These are phyloP conservation scores for Helostoma temminkii DNA, from an alignment of 2,797 vertebrate species.

Conservation along the genomic window DNA sequence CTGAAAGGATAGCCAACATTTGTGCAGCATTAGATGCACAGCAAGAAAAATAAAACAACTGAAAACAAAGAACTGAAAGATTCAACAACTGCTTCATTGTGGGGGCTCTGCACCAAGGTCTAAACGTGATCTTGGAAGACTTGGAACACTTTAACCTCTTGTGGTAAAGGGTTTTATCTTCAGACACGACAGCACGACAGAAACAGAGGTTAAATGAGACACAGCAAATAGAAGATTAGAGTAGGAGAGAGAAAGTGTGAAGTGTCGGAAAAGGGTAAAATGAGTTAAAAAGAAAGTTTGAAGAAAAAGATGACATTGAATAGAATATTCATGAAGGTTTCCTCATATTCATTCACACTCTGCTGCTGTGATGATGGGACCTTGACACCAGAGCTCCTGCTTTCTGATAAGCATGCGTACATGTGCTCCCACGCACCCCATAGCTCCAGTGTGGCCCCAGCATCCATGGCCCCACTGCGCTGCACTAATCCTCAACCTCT, in stretches of 20 bases:
- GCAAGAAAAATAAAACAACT: background rate
- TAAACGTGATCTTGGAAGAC: conserved; percentile 41
- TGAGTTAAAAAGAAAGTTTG: conserved; percentile 51
- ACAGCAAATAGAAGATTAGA: conserved; percentile 53
- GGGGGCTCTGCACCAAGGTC: conserved; percentile 8
- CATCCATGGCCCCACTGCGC: conserved; percentile 46
- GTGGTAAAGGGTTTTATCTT: conserved; percentile 48
- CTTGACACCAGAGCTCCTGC: conserved; percentile 62
- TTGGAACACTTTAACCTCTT: conserved; percentile 37
- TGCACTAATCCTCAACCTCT: conserved; percentile 69
- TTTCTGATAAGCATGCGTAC: conserved; percentile 69
- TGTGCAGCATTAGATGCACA: conserved; percentile 9
- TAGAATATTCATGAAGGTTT: conserved; percentile 79
- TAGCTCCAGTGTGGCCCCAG: conserved; percentile 45
- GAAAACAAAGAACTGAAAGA: background rate
- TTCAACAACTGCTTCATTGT: background rate
- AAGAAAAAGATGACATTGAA: conserved; percentile 57
- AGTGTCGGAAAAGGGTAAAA: conserved; percentile 18
- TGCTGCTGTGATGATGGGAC: conserved; percentile 71
- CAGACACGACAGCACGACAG: conserved; percentile 31
- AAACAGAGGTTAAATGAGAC: conserved; percentile 45
- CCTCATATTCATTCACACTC: conserved; percentile 72
- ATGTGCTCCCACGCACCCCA: conserved; percentile 49
- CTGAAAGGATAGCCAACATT: conserved; percentile 6
- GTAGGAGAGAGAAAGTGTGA: conserved; percentile 21